Percentiles rank a stretch among this genome's conserved stretches.
These are phyloP conservation scores for Pheosia tremula DNA, from an alignment of 2,888 invertebrate genomes.

Conservation along the genomic window DNA sequence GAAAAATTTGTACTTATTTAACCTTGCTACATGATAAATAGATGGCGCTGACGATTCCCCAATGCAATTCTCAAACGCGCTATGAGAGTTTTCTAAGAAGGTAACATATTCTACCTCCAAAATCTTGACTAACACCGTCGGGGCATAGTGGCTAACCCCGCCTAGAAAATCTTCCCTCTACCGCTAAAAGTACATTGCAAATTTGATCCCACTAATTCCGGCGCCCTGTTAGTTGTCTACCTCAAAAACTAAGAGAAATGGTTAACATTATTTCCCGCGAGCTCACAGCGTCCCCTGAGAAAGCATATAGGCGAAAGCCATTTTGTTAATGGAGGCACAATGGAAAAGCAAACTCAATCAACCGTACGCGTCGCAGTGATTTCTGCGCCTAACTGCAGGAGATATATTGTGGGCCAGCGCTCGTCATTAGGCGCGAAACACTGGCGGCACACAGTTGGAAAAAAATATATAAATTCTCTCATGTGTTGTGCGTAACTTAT, in stretches of 20 bases:
- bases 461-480: background rate
- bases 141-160: no score
- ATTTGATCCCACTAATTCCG: slow-evolving; percentile 2
- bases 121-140: no score
- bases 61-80: no score
- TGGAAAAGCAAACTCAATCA: slow-evolving; percentile 83
- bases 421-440: slow-evolving; percentile 75
- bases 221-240: slow-evolving; percentile 30
- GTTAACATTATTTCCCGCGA: slow-evolving; percentile 73
- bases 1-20: no score
- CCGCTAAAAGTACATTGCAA: background rate
- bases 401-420: slow-evolving; percentile 73
- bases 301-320: slow-evolving; percentile 71
- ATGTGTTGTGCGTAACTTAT: background rate
- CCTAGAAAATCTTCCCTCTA: no score
- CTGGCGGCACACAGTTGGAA: slow-evolving; percentile 52
- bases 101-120: no score
- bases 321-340: slow-evolving; percentile 80
- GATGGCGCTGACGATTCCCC: no score
- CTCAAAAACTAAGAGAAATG: slow-evolving; percentile 62
- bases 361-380: slow-evolving; percentile 78
- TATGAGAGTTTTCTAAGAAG: no score
- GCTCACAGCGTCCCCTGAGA: slow-evolving; percentile 69
- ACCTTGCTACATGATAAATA: no score
- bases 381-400: slow-evolving; percentile 80